Evolutionary conservation across 2,888 invertebrate genomes (phyloP), one percentile per base, ranked within the genome.

Genomic region (Glaucopsyche alexis): DNA sequence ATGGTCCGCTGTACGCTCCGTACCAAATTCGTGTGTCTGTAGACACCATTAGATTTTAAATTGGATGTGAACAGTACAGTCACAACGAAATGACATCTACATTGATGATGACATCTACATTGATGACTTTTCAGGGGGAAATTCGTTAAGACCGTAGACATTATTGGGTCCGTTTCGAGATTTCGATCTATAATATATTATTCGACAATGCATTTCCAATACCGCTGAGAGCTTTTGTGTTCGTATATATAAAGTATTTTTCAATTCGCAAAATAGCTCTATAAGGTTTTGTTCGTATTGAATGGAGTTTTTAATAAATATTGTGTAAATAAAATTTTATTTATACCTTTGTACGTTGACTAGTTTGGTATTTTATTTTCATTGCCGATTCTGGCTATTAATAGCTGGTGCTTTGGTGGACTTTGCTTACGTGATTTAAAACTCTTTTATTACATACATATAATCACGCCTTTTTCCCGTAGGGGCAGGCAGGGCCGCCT

Each of bases 301-400:
- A 38, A 60, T 60, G 38, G 60, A 60, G 60, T 11, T 60, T 60
- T 60, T 60, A 60, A 60, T 60, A 60, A 60, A 60, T 29, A 38
- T 60, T 60, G 29, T 60, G 60, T 60, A 60, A 60, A 60, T 60
- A 60, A 14, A 60, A 38, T 60, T 60, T 60, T 60, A 60, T 60
- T 60, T 29, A 29, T 29, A 29, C 29, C 29, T 29, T 29, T 60
- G 9, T 60, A n/a, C 4, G 49, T 49, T 4, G 55, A 55, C 19
- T 55, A 0, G 11, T 55, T 55, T n/a, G n/a, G n/a, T 19, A 9
- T 19, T 55, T 52, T 52, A 16, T 52, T 52, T 55, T 55, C 3
- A 19, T 19, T 19, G 55, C 16, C 19, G 9, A 52, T 52, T 52
- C 52, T 52, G 52, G 16, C 52, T 52, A 2, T 16, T 52, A 52